Evolutionary conservation across 2,113 vertebrate species (phyloP), one percentile per base, ranked within the genome.

Genomic region (Ictidomys tridecemlineatus): DNA sequence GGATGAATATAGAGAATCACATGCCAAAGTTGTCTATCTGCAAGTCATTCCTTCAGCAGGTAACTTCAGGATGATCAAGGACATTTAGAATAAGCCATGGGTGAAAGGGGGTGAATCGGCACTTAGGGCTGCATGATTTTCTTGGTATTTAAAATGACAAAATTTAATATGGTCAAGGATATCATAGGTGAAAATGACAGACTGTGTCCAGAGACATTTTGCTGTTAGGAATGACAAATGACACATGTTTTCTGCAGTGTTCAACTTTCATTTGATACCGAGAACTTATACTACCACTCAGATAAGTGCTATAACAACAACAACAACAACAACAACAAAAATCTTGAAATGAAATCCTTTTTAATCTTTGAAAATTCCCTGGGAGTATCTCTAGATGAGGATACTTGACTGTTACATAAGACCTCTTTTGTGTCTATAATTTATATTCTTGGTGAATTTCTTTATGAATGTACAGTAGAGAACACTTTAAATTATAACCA

Each of bases 391-490:
- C 86, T 90, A 61, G 53, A 63, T 85, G 61, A 95, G 65, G 72
- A 79, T 39, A 82, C 72, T 85, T 73, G 56, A 88, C 53, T 93
- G 14, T 42, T 77, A 22, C 73, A 39, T 83, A 34, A 94, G 20
- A 32, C 13, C 95, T 93, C n/a, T n/a, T 93, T 4, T 4, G 0
- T 61, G 17, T 72, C 42, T 93, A 51, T 8, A 53, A 37, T 94
- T 94, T 91, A 83, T 63, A 70, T 91, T 73, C 70, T 85, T 83
- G 78, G 69, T 73, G 48, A 58, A 85, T 89, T 86, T 95, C 58
- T 86, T 78, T 83, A 83, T 69, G 32, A 76, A 67, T 93, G 79
- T 51, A 5, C 37, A 32, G 61, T 83, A 51, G 22, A 95, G 82
- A 95, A 30, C 3, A 37, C n/a, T 85, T 61, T 70, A 32, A 85